Evolutionary conservation across 1,140 invertebrate species (phyloP).

Genomic region (Palaemon carinicauda): DNA sequence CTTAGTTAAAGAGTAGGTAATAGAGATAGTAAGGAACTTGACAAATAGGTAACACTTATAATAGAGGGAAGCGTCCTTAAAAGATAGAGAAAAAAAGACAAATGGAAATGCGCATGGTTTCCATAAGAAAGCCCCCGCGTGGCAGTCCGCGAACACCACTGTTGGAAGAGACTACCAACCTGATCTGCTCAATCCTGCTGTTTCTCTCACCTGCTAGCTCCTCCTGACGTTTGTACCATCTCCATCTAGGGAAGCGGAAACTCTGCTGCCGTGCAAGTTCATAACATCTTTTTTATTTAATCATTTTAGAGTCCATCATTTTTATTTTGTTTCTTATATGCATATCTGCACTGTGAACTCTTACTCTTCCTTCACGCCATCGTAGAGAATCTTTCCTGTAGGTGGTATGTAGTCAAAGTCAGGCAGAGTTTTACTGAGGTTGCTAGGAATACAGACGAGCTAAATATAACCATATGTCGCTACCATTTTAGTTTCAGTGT

Average conservation of each 20-base stretch:
- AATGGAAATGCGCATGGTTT: too few species aligned
- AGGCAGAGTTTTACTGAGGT: constrained; percentile 24
- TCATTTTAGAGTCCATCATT: too few species aligned
- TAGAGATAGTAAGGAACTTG: too few species aligned
- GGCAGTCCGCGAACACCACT: constrained; percentile 39
- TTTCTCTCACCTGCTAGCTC: constrained; percentile 5
- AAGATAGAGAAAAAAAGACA: too few species aligned
- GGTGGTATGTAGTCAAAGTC: not conserved
- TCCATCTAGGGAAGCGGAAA: not conserved
- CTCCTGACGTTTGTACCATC: not conserved
- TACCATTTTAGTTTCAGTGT: not conserved
- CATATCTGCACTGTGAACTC: too few species aligned
- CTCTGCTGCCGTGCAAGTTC: not conserved
- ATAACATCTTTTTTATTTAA: too few species aligned
- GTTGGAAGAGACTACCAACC: not conserved
- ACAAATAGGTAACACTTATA: too few species aligned
- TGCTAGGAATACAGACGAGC: constrained; percentile 3
- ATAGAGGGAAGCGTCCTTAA: too few species aligned
- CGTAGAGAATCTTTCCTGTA: not conserved
- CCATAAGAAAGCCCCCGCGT: constrained; percentile 24
- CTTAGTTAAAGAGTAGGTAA: too few species aligned
- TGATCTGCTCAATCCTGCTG: constrained; percentile 4
- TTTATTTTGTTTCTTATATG: too few species aligned
- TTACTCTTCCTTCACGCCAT: too few species aligned
- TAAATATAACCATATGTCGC: not conserved